phyloP scores from a whole-genome alignment of 2,797 vertebrate species.

The Melanotaenia boesemani region DNA sequence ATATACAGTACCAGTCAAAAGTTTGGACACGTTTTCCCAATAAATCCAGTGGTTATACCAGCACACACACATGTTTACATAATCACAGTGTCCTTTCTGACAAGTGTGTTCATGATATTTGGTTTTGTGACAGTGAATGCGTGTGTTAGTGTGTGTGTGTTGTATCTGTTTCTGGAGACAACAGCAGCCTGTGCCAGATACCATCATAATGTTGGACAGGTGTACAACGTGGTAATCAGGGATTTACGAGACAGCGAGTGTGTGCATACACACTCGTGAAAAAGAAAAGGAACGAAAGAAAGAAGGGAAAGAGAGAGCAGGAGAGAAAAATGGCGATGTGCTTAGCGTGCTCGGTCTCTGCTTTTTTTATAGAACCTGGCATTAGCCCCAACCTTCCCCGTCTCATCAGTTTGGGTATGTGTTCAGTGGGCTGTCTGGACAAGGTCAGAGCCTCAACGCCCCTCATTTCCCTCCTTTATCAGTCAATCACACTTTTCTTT shows the following conservation, averaged over 20 bases:
- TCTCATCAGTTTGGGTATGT: not conserved
- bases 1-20: too few species aligned
- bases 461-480: constrained; percentile 40
- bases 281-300: constrained; percentile 14
- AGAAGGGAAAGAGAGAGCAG: constrained; percentile 12
- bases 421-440: constrained; percentile 15
- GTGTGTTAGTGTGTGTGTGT: constrained; percentile 36
- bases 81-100: constrained; percentile 4
- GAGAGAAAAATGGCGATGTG: constrained; percentile 23
- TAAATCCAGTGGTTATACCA: too few species aligned
- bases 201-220: constrained; percentile 80
- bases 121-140: constrained; percentile 4
- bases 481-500: constrained; percentile 38
- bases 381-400: not conserved
- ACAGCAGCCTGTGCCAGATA: constrained; percentile 73
- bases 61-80: constrained; percentile 14
- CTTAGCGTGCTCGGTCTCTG: constrained; percentile 30
- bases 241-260: constrained; percentile 64
- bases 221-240: constrained; percentile 79
- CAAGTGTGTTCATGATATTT: constrained; percentile 15
- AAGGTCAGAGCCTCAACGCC: constrained; percentile 54
- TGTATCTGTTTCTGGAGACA: constrained; percentile 69
- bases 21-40: too few species aligned
- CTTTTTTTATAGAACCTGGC: constrained; percentile 25
- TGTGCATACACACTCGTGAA: constrained; percentile 7